Evolutionary conservation across 2,113 vertebrate species (phyloP).

Genomic region (Mobula hypostoma): DNA sequence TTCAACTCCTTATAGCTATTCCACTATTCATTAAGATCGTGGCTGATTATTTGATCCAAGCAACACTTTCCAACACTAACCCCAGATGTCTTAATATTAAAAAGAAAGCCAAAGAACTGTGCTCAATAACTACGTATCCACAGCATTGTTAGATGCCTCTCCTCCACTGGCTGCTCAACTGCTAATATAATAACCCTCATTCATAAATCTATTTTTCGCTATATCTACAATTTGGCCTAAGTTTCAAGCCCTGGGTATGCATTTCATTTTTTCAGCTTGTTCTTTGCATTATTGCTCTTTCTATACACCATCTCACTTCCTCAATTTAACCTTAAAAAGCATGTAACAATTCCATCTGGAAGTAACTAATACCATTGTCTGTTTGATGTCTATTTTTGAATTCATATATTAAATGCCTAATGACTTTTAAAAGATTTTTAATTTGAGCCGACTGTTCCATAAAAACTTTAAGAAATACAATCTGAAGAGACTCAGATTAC

Average conservation of each 20-base stretch:
- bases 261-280: neutral
- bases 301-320: neutral
- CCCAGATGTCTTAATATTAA: too few relatives aligned
- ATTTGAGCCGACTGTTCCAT: neutral
- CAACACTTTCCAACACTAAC: too few relatives aligned
- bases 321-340: neutral
- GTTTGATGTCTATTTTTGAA: neutral
- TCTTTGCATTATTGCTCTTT: neutral
- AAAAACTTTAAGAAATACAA: neutral
- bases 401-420: neutral
- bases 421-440: neutral
- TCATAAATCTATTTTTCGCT: neutral
- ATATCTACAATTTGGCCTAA: neutral
- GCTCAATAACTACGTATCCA: too few relatives aligned
- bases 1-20: too few relatives aligned
- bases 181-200: neutral
- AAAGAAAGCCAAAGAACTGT: too few relatives aligned
- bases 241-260: neutral
- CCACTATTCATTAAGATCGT: too few relatives aligned
- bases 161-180: neutral
- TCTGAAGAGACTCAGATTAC: conserved; percentile 8
- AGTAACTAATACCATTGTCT: neutral
- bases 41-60: too few relatives aligned
- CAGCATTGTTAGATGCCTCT: too few relatives aligned
- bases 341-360: neutral